Base-by-base conservation (phyloP, 2,113 vertebrate genomes). In the Rhabdomys dilectus region DNA sequence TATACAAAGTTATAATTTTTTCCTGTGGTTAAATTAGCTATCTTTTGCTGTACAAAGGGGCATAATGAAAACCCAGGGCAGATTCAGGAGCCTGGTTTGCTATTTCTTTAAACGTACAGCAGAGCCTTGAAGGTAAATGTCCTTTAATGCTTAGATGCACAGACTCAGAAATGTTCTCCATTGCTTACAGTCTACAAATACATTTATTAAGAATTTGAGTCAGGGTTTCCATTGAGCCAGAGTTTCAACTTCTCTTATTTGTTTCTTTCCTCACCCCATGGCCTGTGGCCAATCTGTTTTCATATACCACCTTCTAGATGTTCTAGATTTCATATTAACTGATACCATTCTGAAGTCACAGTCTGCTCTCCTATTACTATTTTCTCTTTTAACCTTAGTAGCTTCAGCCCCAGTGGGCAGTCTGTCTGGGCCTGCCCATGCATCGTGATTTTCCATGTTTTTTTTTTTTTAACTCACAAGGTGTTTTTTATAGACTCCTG, bases 1-100 rank as follows among this genome's bases (percentile, higher is more conserved):
- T 77, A 60, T 87, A 60, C 13, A 66, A 88, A 80, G 60, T 81
- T 70, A 51, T n/a, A 8, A 60, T 80, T 94, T 97, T 53, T 89
- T 7, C 68, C 72, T 31, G 62, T 45, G 73, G 9, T 92, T 82
- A 81, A 76, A 39, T 77, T 86, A n/a, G 0, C 11, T 4, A 1
- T 85, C 56, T 84, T 93, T 93, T 64, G 51, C 45, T 42, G 26
- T 56, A 64, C 8, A 31, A 24, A 24, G 42, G n/a, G 19, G 22
- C 0, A 31, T 72, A 39, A 84, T 53, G 45, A 80, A 68, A 91
- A 80, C 29, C 12, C 58, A 64, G 3, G 34, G 36, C 58, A 29
- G 12, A 64, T 39, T 16, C 13, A 45, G 58, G n/a, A 81, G 51
- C 19, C 34, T 56, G 10, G 62, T 45, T 84, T 53, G 10, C 3